Base-by-base conservation (phyloP, 2,113 vertebrate genomes). In the Sapajus apella region DNA sequence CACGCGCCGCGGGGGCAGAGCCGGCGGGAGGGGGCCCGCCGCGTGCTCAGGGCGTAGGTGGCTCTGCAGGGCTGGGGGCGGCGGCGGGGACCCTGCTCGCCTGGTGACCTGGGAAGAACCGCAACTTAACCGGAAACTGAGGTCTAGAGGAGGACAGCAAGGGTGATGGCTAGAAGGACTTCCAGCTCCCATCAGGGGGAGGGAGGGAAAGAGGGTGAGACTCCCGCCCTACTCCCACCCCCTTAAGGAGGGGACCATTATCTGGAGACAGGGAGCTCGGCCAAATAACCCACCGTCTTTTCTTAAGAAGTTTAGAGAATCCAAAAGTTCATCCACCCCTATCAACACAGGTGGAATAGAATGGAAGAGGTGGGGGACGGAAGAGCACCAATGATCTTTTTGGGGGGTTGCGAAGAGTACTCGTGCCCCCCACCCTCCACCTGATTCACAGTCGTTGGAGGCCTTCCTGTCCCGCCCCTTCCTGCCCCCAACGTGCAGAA, bases 31-130 rank as follows among this genome's bases (percentile, higher is more conserved):
- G 55, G 52, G n/a, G 17, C n/a, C 45, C 0, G 18, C 35, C 35
- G 32, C 11, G 0, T 8, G 87, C 25, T 7, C 20, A 1, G 73
- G 14, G 12, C 21, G 47, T 25, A 23, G 55, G 83, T 30, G 84
- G 23, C 75, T 55, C 32, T 13, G 85, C 0, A 56, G 64, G 61
- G 76, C 50, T 55, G 13, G 70, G 58, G 47, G 72, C 92, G 47
- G 90, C 27, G n/a, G 90, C 45, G 52, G 82, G 12, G 90, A 77
- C 90, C 50, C 91, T 1, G 8, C 90, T 50, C 58, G 82, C 96
- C 92, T 97, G 72, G 18, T 37, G 91, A 40, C 0, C 10, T 1
- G 4, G 52, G 11, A 21, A n/a, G 8, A 82, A 50, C 35, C 11
- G 5, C 16, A 37, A 70, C 58, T 90, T 58, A 66, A 5, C 52